Conservation (phyloP, 2,888 invertebrate genomes). For the Ophion ventricosus region DNA sequence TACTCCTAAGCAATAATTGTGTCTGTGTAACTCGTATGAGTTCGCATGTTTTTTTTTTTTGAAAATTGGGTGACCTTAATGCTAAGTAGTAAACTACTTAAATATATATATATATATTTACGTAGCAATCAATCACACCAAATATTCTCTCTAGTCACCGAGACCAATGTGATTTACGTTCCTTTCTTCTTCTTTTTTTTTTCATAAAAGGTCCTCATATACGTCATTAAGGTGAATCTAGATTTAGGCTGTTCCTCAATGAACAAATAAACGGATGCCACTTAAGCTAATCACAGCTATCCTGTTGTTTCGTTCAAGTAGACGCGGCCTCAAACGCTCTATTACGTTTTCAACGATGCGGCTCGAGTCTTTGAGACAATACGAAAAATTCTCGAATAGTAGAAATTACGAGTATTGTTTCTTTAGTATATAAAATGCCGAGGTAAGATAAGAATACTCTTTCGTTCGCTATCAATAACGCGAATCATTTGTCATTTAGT, state of each 20-base stretch:
- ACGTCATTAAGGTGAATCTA: conserved; percentile 5
- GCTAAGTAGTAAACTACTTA: conserved; percentile 18
- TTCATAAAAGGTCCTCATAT: neutral
- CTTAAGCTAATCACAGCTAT: neutral
- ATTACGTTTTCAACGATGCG: conserved; percentile 11
- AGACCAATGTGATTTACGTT: conserved; percentile 3
- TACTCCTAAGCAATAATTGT: conserved; percentile 49
- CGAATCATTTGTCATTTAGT: conserved; percentile 32
- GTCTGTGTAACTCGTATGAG: conserved; percentile 47
- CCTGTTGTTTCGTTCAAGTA: neutral
- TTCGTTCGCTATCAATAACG: conserved; percentile 35
- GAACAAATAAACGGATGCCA: neutral
- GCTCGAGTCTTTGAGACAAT: conserved; percentile 1
- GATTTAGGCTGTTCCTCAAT: neutral
- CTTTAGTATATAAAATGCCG: conserved; percentile 48
- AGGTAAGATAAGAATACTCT: conserved; percentile 47
- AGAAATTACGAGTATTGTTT: conserved; percentile 55
- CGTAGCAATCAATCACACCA: conserved; percentile 4
- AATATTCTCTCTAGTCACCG: neutral
- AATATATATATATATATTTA: conserved; percentile 21
- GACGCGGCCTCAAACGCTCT: neutral
- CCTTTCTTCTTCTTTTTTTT: neutral
- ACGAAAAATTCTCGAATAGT: conserved; percentile 19
- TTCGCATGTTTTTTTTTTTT: conserved; percentile 30
- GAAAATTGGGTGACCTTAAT: conserved; percentile 14